These are phyloP conservation scores for Oeneis ivallda DNA, from an alignment of 2,888 invertebrate species.

Conservation along the genomic window DNA sequence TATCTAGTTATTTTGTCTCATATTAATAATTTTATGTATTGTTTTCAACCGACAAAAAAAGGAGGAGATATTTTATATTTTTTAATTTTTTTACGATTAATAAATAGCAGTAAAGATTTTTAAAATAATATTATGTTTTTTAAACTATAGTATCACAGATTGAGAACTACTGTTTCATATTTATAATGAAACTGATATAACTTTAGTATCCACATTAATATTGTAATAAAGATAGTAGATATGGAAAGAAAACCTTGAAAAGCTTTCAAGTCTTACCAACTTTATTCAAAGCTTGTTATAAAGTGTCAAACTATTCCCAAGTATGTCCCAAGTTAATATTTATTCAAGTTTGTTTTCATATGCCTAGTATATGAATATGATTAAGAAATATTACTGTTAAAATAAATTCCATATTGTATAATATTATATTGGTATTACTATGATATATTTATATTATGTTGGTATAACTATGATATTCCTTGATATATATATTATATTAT, in stretches of 20 bases:
- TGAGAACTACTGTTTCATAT: neutral
- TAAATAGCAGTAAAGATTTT: too few relatives aligned
- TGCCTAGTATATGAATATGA: neutral
- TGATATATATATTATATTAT: too few relatives aligned
- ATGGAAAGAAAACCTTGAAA: constrained; percentile 5
- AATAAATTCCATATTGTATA: too few relatives aligned
- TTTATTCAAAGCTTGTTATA: neutral
- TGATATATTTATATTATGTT: too few relatives aligned
- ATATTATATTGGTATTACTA: too few relatives aligned
- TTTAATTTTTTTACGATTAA: neutral
- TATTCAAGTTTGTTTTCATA: constrained; percentile 1
- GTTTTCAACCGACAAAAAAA: too few relatives aligned
- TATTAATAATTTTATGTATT: too few relatives aligned
- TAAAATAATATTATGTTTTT: neutral
- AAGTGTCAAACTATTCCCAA: constrained; percentile 1
- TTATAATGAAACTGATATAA: neutral
- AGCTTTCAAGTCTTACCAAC: constrained; percentile 5
- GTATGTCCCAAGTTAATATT: neutral
- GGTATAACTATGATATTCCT: too few relatives aligned
- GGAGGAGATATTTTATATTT: too few relatives aligned
- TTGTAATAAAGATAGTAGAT: neutral
- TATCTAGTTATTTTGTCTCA: neutral
- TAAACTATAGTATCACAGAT: neutral
- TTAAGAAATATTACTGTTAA: too few relatives aligned
- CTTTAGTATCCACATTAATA: too few relatives aligned